Conservation (phyloP, 2,888 invertebrate species). For the Zygogramma bicolorata region DNA sequence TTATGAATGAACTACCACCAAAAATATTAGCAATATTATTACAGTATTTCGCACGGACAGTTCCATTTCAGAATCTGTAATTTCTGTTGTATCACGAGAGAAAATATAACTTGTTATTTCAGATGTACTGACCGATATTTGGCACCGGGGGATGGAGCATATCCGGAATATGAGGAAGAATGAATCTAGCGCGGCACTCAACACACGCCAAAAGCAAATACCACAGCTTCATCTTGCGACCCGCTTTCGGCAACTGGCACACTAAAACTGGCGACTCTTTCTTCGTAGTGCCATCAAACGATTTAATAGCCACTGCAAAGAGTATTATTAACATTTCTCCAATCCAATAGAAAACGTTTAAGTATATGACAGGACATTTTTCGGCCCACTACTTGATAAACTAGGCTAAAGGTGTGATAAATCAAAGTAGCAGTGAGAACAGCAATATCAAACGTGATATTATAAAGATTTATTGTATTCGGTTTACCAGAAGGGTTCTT, state of each 20-base stretch:
- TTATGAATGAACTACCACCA: no score
- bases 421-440: neutral
- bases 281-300: constrained; percentile 23
- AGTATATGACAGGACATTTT: neutral
- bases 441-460: neutral
- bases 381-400: neutral
- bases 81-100: no score
- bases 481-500: neutral
- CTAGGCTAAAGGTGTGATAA: neutral
- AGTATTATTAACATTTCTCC: constrained; percentile 14
- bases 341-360: neutral
- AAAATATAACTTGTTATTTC: constrained; percentile 7
- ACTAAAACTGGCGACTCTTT: constrained; percentile 37
- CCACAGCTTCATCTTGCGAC: constrained; percentile 36
- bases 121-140: constrained; percentile 63
- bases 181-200: constrained; percentile 46
- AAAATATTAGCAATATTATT: no score
- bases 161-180: constrained; percentile 66
- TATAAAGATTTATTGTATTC: neutral
- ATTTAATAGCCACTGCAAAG: constrained; percentile 16
- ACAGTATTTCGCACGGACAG: no score
- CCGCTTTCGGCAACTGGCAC: constrained; percentile 42
- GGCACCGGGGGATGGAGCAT: constrained; percentile 67
- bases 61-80: no score
- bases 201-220: constrained; percentile 32